A percentile compares a stretch with the other conserved stretches of the same genome.
Conservation (phyloP, 2,888 invertebrate genomes). For the Heliconius hortense region DNA sequence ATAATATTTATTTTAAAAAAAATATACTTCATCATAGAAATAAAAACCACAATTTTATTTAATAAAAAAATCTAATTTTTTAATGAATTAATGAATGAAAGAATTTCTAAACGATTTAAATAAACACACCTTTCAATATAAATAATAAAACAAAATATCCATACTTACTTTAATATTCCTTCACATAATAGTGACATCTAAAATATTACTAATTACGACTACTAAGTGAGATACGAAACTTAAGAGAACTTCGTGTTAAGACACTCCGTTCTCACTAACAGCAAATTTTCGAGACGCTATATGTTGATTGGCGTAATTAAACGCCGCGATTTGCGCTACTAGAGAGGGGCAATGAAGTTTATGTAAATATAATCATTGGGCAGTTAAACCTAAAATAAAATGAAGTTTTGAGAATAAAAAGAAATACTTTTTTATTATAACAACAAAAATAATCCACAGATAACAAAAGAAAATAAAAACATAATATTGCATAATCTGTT, state of each 20-base stretch:
- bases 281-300: no score
- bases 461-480: not conserved
- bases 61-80: no score
- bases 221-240: conserved; percentile 12
- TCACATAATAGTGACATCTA: conserved; percentile 9
- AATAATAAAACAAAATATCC: not conserved
- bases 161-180: not conserved
- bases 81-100: no score
- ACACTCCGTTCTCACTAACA: not conserved
- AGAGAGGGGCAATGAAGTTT: no score
- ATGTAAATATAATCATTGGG: not conserved
- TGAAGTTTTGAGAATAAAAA: not conserved
- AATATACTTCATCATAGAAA: no score
- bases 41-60: no score
- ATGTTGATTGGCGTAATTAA: not conserved
- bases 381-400: not conserved
- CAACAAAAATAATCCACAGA: not conserved
- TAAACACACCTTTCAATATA: conserved; percentile 18
- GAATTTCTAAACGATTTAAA: not conserved
- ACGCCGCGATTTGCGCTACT: not conserved
- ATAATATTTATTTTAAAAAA: no score
- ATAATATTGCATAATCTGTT: not conserved
- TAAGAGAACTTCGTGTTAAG: not conserved
- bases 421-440: not conserved
- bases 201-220: conserved; percentile 10